Conservation (phyloP, 2,888 invertebrate species). For the Epirrita christyi region DNA sequence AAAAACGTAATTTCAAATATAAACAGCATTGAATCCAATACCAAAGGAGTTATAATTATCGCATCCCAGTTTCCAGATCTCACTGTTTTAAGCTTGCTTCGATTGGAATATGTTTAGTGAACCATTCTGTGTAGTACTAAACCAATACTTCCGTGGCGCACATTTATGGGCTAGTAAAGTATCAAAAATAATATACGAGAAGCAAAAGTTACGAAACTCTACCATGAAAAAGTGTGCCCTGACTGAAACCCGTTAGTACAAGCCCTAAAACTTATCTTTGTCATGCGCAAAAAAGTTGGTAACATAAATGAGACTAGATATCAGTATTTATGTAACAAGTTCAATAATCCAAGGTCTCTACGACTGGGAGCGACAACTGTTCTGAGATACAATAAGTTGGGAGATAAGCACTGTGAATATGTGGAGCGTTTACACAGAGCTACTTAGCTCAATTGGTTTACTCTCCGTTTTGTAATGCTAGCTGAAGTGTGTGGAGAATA, state of each 20-base stretch:
- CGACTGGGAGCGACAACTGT: constrained; percentile 7
- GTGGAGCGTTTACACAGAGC: too few species aligned
- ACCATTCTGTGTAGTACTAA: too few species aligned
- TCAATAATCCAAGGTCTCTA: constrained; percentile 25
- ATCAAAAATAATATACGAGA: background rate
- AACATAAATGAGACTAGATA: constrained; percentile 32
- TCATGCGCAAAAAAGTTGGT: constrained; percentile 28
- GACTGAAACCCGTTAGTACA: constrained; percentile 17
- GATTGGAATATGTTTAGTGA: too few species aligned
- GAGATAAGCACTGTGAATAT: background rate
- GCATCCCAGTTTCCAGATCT: too few species aligned
- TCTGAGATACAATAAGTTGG: background rate
- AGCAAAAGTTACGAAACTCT: constrained; percentile 4
- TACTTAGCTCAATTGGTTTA: too few species aligned
- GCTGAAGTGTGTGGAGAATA: too few species aligned
- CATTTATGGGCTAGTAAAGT: too few species aligned
- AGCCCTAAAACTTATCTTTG: constrained; percentile 25
- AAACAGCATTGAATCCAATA: too few species aligned
- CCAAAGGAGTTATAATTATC: too few species aligned
- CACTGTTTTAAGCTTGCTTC: too few species aligned
- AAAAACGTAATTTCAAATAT: too few species aligned
- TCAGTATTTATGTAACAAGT: constrained; percentile 34
- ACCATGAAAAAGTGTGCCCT: constrained; percentile 14
- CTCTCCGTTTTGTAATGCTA: too few species aligned
- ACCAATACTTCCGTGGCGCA: background rate